phyloP scores from a whole-genome alignment of 2,113 vertebrate genomes.

The Chaetorhynchus papuensis region DNA sequence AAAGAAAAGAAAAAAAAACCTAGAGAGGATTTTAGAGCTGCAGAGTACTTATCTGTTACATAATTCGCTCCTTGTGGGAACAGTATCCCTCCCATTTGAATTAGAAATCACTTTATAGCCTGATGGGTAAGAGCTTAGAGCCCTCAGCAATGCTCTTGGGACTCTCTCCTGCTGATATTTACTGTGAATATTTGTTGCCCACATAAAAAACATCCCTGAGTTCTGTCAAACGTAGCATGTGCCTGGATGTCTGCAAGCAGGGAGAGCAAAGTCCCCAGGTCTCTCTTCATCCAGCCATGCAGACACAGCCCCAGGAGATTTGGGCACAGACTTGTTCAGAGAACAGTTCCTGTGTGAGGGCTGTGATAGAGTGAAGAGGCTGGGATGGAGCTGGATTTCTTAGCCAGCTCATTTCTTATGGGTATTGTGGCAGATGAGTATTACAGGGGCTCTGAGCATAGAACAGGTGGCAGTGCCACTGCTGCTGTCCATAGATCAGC shows the following conservation, averaged over 20 bases:
- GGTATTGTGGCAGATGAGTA: background rate
- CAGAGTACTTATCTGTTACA: background rate
- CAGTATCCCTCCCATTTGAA: background rate
- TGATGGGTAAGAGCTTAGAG: slow-evolving; percentile 6
- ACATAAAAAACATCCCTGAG: background rate
- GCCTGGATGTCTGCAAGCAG: background rate
- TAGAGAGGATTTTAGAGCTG: background rate
- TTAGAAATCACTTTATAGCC: background rate
- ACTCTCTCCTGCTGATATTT: background rate
- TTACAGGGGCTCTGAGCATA: background rate
- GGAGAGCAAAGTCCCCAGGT: background rate
- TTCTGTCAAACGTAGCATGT: background rate
- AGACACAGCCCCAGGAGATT: background rate
- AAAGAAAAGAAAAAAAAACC: background rate
- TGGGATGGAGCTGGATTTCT: background rate
- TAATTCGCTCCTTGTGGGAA: slow-evolving; percentile 5
- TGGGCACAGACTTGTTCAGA: background rate
- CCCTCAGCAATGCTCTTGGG: background rate
- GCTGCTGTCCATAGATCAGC: background rate
- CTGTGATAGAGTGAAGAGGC: background rate
- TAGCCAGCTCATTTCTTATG: background rate
- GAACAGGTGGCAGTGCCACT: background rate
- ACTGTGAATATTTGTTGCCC: background rate
- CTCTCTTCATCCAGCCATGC: background rate
- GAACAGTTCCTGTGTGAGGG: background rate